Percentiles rank a stretch among this genome's conserved stretches.
Evolutionary conservation across 64 coral and sea anemone species (phyloP).

Genomic region (Dendrophyllia cribrosa): DNA sequence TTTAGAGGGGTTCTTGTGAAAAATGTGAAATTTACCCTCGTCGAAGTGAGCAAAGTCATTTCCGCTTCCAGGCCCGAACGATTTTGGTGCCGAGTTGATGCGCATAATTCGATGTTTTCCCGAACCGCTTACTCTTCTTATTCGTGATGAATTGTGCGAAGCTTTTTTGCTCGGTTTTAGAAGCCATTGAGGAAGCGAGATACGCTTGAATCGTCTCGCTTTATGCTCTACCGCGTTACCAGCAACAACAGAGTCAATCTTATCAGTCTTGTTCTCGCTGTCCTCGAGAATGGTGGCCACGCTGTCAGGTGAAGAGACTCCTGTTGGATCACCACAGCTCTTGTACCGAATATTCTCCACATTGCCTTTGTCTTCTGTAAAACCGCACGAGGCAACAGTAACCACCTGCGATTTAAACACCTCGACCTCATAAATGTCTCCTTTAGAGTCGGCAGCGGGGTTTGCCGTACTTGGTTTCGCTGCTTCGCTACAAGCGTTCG

Average conservation of each 20-base stretch:
- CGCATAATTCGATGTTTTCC: constrained; percentile 62
- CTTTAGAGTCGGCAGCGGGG: neutral
- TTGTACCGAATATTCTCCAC: constrained; percentile 36
- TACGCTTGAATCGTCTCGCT: constrained; percentile 52
- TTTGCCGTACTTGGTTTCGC: neutral
- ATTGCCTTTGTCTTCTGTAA: neutral
- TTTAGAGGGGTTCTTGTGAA: neutral
- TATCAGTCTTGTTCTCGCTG: neutral
- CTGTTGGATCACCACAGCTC: constrained; percentile 26
- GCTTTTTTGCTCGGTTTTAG: constrained; percentile 52
- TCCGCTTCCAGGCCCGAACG: constrained; percentile 27
- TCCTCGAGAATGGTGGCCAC: neutral
- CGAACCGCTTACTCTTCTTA: neutral
- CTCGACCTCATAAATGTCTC: constrained; percentile 11
- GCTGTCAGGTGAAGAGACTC: neutral
- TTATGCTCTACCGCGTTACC: neutral
- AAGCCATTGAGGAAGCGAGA: constrained; percentile 72
- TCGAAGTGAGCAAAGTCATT: constrained; percentile 9
- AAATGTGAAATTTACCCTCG: constrained; percentile 6
- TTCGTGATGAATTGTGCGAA: constrained; percentile 33
- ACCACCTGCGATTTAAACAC: constrained; percentile 45
- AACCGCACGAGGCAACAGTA: constrained; percentile 1
- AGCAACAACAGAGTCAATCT: neutral
- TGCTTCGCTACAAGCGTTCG: neutral
- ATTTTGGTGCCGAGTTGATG: constrained; percentile 85